Conservation (phyloP, 2,797 vertebrate species). For the Gallinago nigripennis region DNA sequence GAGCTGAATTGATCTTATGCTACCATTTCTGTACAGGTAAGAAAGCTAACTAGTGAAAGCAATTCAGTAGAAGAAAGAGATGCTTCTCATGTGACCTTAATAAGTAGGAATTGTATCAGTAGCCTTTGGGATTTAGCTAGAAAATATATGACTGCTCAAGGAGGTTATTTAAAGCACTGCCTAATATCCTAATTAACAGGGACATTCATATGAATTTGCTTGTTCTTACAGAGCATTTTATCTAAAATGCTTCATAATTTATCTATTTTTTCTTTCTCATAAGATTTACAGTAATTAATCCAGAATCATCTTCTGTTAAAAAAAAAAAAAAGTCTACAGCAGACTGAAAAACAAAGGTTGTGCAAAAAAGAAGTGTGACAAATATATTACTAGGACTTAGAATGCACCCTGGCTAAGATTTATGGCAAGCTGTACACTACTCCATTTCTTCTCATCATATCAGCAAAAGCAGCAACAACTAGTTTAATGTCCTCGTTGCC, state of each 20-base stretch:
- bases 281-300: neutral
- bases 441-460: neutral
- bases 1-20: neutral
- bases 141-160: constrained; percentile 51
- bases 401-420: neutral
- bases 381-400: neutral
- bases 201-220: constrained; percentile 66
- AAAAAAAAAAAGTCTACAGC: neutral
- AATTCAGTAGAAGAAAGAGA: constrained; percentile 33
- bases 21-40: neutral
- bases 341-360: neutral
- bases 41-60: neutral
- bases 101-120: constrained; percentile 50
- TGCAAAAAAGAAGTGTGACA: neutral
- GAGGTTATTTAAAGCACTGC: constrained; percentile 63
- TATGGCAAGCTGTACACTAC: neutral
- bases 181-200: constrained; percentile 70
- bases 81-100: constrained; percentile 30
- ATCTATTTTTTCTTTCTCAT: neutral
- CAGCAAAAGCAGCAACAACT: neutral
- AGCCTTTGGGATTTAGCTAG: constrained; percentile 61
- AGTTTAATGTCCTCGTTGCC: neutral
- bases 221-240: constrained; percentile 43
- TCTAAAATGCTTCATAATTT: neutral
- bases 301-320: neutral